Evolutionary conservation across 2,797 vertebrate genomes (phyloP).

Genomic region (Rachycentron canadum): DNA sequence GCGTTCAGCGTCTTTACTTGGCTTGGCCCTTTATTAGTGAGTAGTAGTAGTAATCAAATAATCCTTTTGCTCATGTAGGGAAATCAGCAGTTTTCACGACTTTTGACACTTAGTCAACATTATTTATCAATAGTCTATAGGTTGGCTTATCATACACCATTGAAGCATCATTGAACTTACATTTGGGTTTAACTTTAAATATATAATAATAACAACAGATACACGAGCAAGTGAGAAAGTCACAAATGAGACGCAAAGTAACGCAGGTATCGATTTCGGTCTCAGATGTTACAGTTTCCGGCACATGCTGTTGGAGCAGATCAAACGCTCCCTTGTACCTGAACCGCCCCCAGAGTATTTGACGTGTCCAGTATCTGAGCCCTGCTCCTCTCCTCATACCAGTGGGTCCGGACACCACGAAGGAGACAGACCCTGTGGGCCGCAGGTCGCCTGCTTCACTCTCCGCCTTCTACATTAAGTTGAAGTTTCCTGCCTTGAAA

Average conservation of each 20-base stretch:
- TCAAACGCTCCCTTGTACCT: constrained; percentile 40
- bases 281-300: not conserved
- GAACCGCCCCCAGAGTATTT: constrained; percentile 42
- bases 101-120: too few species aligned
- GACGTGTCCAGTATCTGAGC: constrained; percentile 35
- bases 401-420: accelerated
- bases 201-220: too few species aligned
- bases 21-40: too few species aligned
- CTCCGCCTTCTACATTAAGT: not conserved
- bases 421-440: not conserved
- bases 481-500: too few species aligned
- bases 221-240: not conserved
- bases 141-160: too few species aligned
- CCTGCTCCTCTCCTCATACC: not conserved
- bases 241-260: not conserved
- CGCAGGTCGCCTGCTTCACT: not conserved
- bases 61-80: too few species aligned
- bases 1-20: too few species aligned
- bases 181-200: too few species aligned
- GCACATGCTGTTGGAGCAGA: not conserved
- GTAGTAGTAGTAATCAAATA: too few species aligned
- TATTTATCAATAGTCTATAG: too few species aligned
- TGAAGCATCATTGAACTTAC: too few species aligned
- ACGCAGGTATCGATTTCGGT: not conserved
- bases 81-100: too few species aligned